Base-by-base conservation (phyloP, 2,888 invertebrate species). In the Willowsia nigromaculata region DNA sequence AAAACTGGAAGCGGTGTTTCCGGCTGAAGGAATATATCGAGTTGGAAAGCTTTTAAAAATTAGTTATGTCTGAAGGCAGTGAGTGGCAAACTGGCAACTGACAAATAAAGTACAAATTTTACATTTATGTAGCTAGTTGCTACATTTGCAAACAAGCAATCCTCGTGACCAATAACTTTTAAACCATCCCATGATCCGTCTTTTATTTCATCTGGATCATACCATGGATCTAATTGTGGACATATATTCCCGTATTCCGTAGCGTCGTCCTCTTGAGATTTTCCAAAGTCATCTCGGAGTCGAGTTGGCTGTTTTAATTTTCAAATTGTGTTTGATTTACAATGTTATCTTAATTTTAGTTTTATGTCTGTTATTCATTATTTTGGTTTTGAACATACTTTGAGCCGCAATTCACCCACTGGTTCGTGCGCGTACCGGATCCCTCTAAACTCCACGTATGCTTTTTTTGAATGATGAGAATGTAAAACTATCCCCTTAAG, bases 131-230 rank as follows among this genome's bases (percentile, higher is more conserved):
- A 59, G 0, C 85, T 89, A 9, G 91, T 92, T 3, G 89, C 89
- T 5, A 92, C 87, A 68, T 92, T 91, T 0, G 85, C 74, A 65
- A 88, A 89, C 11, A 92, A 59, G 43, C 92, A 92, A 53, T 92
- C 85, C 74, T 92, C 92, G 7, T 90, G 59, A 15, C 91, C 92
- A 2, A 84, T 22, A 2, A 78, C 68, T 43, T 33, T 68, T 13
- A 87, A 4, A 7, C 40, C 81, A 7, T 90, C 89, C 22, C 43
- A 59, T 0, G 88, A 87, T 4, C 81, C 87, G 40, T 56, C 74
- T 59, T 87, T 81, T 15, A 5, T 33, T 9, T 84, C 85, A 30
- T 88, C 83, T 1, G 84, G 74, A n/a, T 88, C 82, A 82, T 83
- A 82, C 71, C 80, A 85, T 13, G 88, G 81, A 81, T 90, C 85